Evolutionary conservation across 1,140 invertebrate species (phyloP), one percentile per base, ranked within the genome.

Genomic region (Delia radicum): DNA sequence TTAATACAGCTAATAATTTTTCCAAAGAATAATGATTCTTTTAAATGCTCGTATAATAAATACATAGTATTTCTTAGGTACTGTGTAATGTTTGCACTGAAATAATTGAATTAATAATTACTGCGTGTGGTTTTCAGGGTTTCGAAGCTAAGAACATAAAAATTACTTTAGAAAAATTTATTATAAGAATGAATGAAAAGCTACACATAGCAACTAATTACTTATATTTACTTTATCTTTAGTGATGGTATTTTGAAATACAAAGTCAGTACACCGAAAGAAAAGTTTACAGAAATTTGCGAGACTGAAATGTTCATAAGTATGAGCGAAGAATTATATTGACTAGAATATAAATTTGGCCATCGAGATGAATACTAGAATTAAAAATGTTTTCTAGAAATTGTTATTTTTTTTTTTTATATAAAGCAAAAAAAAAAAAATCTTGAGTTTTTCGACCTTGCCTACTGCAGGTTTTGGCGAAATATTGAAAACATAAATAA

Each of bases 101-200:
- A 83, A 82, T 84, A 84, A 84, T 84, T 84, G 83, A 84, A 84
- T 84, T 84, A 84, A 84, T 84, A 84, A 84, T 84, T 84, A 81
- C 82, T 84, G 82, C 83, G 83, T 84, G 83, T 84, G 82, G 82
- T 84, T 84, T 84, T 83, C 83, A 84, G 84, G 80, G 80, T 84
- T 82, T 84, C 79, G 76, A 80, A 82, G 83, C 83, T 84, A 84
- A 84, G 8, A 55, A 55, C 46, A 55, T 15, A 55, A 55, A 55
- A 21, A 55, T 55, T 55, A 55, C 46, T 29, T 33, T 33, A 37
- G 29, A 33, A 18, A 33, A 33, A 69, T 15, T 31, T 55, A 18
- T 55, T 55, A 55, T 18, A 29, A n/a, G 37, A 42, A 33, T 28
- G 2, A 63, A 63, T 6, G 55, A 21, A 63, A 61, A 61, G 24